Evolutionary conservation across 30 jellyfish, hydroid and myxozoan genomes (phyloP).

Genomic region (Hydractinia echinata): DNA sequence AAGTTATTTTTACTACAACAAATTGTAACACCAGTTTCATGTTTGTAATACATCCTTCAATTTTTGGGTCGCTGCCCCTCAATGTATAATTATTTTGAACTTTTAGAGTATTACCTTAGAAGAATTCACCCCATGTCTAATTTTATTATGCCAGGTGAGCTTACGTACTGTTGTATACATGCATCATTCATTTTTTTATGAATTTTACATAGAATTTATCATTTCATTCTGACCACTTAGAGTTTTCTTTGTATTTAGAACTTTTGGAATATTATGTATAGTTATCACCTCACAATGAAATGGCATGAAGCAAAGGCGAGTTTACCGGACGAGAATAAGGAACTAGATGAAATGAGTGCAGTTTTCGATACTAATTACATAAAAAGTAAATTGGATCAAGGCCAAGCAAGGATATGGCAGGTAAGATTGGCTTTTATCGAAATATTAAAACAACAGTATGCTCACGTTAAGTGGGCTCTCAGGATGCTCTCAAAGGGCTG

Average conservation of each 20-base stretch:
- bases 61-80: too few species aligned
- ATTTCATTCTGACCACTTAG: background rate
- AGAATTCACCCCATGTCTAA: conserved; percentile 56
- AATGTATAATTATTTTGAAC: background rate
- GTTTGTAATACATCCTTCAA: too few species aligned
- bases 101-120: conserved; percentile 55
- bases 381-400: conserved; percentile 80
- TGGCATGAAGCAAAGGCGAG: conserved; percentile 57
- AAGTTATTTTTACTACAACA: background rate
- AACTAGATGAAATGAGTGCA: conserved; percentile 26
- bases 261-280: conserved; percentile 81
- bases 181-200: background rate
- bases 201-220: background rate
- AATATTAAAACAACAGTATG: too few species aligned
- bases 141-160: conserved; percentile 85
- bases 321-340: conserved; percentile 27
- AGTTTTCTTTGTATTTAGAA: conserved; percentile 32
- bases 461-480: too few species aligned
- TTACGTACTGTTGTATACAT: background rate
- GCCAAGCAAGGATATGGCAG: conserved; percentile 94
- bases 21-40: too few species aligned
- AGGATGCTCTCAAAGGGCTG: too few species aligned
- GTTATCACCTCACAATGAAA: conserved; percentile 71
- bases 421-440: conserved; percentile 10
- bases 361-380: conserved; percentile 83